Conservation (phyloP, 2,888 invertebrate genomes). For the Steinernema hermaphroditum region DNA sequence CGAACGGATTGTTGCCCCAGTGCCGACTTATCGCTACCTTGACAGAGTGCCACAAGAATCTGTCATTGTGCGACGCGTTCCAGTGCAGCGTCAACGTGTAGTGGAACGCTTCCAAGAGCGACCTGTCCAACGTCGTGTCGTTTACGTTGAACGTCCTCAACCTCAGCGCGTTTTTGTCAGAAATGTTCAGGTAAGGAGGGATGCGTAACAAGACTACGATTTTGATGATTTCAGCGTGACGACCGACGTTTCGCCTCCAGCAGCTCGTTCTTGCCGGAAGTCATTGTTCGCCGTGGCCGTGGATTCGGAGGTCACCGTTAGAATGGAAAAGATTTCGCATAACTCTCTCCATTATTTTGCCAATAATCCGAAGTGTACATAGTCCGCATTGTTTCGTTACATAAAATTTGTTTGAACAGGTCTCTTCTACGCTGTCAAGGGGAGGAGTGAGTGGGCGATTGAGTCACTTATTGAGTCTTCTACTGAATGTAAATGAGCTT, state of each 20-base stretch:
- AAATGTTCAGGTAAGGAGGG: slow-evolving; percentile 4
- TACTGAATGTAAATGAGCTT: no score
- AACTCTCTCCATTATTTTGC: no score
- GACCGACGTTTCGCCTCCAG: slow-evolving; percentile 4
- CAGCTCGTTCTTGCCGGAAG: neutral
- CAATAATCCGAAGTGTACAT: no score
- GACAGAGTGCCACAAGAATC: neutral
- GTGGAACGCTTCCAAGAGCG: slow-evolving; percentile 10
- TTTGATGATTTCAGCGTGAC: neutral
- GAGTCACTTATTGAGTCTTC: no score
- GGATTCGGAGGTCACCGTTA: slow-evolving; percentile 3
- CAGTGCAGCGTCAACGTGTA: neutral
- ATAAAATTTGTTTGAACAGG: no score
- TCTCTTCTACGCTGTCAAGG: no score
- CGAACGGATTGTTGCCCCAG: neutral
- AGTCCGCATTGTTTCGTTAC: no score
- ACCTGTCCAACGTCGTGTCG: slow-evolving; percentile 3
- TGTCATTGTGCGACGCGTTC: slow-evolving; percentile 9
- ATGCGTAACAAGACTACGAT: neutral
- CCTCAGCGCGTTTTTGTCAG: slow-evolving; percentile 14
- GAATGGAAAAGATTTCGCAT: neutral
- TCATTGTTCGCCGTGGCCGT: slow-evolving; percentile 11
- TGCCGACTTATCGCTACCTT: neutral
- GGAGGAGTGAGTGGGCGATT: no score
- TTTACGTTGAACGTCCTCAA: slow-evolving; percentile 25